A percentile compares a stretch with the other conserved stretches of the same genome.
phyloP scores from a whole-genome alignment of 2,113 vertebrate genomes.

The Sturnira hondurensis region DNA sequence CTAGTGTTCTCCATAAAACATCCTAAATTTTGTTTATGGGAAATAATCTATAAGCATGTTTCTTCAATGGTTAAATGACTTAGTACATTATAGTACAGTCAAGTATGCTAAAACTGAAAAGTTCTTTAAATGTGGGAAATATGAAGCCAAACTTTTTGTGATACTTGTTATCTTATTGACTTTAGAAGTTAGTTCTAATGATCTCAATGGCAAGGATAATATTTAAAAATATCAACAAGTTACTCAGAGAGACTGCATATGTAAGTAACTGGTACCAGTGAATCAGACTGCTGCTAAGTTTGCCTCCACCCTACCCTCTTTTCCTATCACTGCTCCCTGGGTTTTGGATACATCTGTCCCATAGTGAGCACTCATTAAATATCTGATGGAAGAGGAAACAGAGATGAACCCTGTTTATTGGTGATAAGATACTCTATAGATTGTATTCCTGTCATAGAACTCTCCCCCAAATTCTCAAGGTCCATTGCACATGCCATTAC shows the following conservation, averaged over 20 bases:
- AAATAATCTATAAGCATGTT: background rate
- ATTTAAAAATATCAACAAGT: background rate
- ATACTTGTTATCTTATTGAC: background rate
- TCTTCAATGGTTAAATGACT: background rate
- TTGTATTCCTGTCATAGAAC: background rate
- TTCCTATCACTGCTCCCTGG: background rate
- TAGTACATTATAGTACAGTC: background rate
- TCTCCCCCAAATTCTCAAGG: background rate
- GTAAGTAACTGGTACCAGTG: background rate
- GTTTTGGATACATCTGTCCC: background rate
- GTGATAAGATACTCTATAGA: background rate
- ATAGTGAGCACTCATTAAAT: background rate
- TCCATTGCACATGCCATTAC: background rate
- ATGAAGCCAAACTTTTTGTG: background rate
- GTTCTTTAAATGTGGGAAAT: background rate
- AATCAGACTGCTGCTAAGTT: background rate
- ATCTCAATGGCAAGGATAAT: background rate
- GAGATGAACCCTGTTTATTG: background rate
- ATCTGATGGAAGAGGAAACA: background rate
- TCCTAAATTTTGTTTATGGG: background rate
- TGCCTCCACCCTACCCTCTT: accelerated
- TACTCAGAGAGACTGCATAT: background rate
- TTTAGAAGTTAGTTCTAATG: background rate
- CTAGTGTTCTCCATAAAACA: background rate
- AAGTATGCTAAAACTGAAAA: background rate